These are phyloP conservation scores for Eristalis tenax DNA, from an alignment of 2,888 invertebrate genomes.

Conservation along the genomic window DNA sequence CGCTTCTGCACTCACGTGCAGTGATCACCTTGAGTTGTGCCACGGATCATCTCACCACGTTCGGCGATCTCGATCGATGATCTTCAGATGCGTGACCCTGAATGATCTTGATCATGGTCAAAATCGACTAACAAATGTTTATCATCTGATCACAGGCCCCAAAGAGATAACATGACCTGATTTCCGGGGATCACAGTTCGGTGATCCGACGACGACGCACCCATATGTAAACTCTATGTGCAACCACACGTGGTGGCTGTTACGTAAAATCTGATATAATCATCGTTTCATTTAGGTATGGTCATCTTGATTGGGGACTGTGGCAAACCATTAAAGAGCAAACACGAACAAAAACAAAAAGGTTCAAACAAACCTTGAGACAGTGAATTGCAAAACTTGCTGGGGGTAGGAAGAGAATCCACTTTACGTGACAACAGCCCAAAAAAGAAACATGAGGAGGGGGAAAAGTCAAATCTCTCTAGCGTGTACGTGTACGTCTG, in stretches of 20 bases:
- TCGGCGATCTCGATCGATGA: no score
- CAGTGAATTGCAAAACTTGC: neutral
- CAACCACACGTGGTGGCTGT: neutral
- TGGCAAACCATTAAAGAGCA: neutral
- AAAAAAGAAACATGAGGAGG: neutral
- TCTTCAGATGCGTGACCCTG: neutral
- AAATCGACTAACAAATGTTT: neutral
- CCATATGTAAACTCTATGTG: no score
- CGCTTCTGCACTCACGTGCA: neutral
- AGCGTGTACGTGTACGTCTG: neutral
- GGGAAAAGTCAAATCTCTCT: neutral
- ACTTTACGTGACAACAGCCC: constrained; percentile 14
- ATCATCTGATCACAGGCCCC: neutral
- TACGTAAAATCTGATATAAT: neutral
- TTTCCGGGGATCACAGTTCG: neutral
- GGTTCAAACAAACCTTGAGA: constrained; percentile 8
- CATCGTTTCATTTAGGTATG: neutral
- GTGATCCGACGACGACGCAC: neutral
- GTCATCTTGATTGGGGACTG: neutral
- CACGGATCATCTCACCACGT: no score
- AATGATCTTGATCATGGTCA: neutral
- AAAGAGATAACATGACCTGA: neutral
- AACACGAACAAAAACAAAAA: neutral
- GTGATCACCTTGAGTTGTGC: no score
- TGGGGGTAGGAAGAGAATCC: constrained; percentile 10